Base-by-base conservation (phyloP, 2,888 invertebrate species). In the Endotricha flammealis region DNA sequence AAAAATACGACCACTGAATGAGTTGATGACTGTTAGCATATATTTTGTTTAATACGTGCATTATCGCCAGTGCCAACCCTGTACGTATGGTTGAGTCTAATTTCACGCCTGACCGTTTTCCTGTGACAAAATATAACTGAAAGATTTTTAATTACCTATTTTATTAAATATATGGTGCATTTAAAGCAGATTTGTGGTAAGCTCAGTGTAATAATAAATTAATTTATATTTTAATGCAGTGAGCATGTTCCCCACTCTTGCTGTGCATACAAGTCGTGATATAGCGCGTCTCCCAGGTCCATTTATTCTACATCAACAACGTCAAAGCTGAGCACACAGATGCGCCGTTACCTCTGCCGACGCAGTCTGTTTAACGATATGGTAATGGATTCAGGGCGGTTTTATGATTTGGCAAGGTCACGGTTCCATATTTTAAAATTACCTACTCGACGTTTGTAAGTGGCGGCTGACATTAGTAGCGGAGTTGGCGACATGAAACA, bases 401-500 rank as follows among this genome's bases (percentile, higher is more conserved):
- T 56, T 50, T 52, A 46, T 59, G 52, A 61, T 44, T 55, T 49
- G 46, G 50, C 49, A 53, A 60, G 57, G 59, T 51, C 52, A 57
- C 46, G 42, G 41, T 37, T 50, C 52, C 53, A 55, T 64, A 68
- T 65, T 67, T 66, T 64, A 64, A 66, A 68, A 68, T 69, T 57
- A 62, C 57, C 46, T 51, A 47, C 50, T 47, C 50, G 46, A 48
- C 58, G 60, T 12, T 60, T 63, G 53, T 56, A 57, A 64, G 62
- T 54, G 57, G 53, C 53, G 50, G 51, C 57, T 46, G 56, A 59
- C 59, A 67, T 68, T 71, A 72, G 56, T 60, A 55, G 44, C 49
- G 53, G 60, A 60, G 58, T 47, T 57, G 66, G 55, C 50, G 64
- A 68, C 72, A 70, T 69, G 74, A 68, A 69, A 67, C 70, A 75